Conservation (phyloP, 2,888 invertebrate genomes). For the Petrolisthes cinctipes region DNA sequence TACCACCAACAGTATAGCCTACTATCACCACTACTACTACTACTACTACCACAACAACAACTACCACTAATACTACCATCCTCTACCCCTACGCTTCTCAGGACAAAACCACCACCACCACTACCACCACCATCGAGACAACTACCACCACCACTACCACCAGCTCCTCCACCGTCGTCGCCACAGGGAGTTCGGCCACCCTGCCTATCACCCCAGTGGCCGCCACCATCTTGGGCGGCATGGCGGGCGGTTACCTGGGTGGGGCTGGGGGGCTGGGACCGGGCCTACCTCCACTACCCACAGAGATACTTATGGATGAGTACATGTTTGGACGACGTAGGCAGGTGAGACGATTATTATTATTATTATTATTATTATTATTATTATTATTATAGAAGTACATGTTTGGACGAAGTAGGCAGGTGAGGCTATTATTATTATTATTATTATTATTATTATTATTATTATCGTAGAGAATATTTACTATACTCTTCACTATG, state of each 20-base stretch:
- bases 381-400: conserved; percentile 73
- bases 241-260: conserved; percentile 65
- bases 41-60: background rate
- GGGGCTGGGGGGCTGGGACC: conserved; percentile 74
- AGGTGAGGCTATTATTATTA: conserved; percentile 70
- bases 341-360: conserved; percentile 71
- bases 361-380: background rate
- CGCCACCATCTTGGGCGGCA: conserved; percentile 37
- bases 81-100: background rate
- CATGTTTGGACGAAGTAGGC: conserved; percentile 88
- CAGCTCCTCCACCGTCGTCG: conserved; percentile 8
- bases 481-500: background rate
- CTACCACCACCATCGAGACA: background rate
- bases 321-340: conserved; percentile 92
- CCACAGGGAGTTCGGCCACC: background rate
- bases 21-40: background rate
- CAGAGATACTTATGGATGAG: conserved; percentile 85
- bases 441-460: background rate
- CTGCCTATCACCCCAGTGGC: background rate
- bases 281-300: conserved; percentile 85
- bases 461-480: background rate
- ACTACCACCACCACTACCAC: background rate
- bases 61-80: background rate
- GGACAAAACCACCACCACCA: background rate
- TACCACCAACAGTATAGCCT: background rate